Evolutionary conservation across 35 echinoderm and acorn worm genomes (phyloP).

Genomic region (Eucidaris tribuloides): DNA sequence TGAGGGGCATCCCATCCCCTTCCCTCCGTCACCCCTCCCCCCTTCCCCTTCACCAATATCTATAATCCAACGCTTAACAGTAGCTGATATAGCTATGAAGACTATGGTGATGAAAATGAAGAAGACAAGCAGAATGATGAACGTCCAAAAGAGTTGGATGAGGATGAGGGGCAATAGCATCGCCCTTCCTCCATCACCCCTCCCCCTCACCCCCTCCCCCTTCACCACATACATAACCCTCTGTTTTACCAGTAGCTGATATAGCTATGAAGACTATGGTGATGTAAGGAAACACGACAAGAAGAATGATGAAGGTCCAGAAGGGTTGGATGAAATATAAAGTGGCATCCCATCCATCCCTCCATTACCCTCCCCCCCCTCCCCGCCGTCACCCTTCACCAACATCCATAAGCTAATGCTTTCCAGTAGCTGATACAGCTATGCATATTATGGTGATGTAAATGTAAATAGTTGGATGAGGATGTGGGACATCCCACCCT

Average conservation of each 20-base stretch:
- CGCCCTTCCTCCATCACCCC: too few relatives aligned
- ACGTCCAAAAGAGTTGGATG: slow-evolving; percentile 88
- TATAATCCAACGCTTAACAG: slow-evolving; percentile 58
- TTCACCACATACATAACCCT: too few relatives aligned
- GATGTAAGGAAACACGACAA: slow-evolving; percentile 72
- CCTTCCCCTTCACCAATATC: neutral
- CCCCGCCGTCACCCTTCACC: too few relatives aligned
- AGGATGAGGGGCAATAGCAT: slow-evolving; percentile 96
- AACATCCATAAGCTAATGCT: too few relatives aligned
- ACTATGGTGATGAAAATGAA: slow-evolving; percentile 81
- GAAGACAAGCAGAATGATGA: slow-evolving; percentile 67
- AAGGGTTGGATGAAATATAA: slow-evolving; percentile 65
- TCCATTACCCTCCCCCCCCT: neutral
- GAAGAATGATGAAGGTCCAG: slow-evolving; percentile 87
- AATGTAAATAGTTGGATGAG: too few relatives aligned
- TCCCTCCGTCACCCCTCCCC: neutral
- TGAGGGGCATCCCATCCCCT: neutral
- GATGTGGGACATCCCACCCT: too few relatives aligned
- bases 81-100: slow-evolving; percentile 80
- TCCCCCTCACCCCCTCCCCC: too few relatives aligned
- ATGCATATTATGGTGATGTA: too few relatives aligned
- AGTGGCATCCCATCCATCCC: neutral
- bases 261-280: slow-evolving; percentile 84
- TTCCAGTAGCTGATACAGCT: too few relatives aligned
- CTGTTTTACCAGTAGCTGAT: slow-evolving; percentile 87